Conservation (phyloP, 2,797 vertebrate species). For the Perodicticus potto region DNA sequence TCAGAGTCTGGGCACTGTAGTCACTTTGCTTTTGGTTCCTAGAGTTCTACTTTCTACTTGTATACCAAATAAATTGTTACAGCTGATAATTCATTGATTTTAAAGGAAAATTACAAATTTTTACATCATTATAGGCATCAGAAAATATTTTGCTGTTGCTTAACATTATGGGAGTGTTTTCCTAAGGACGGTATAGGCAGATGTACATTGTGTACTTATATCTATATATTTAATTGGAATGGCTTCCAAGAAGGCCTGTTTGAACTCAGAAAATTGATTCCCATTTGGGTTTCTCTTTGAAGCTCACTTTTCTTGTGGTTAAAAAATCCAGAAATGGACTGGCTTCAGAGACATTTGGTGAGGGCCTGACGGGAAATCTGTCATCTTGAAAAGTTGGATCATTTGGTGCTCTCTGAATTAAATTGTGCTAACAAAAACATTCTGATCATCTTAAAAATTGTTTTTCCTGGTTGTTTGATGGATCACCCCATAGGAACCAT, state of each 20-base stretch:
- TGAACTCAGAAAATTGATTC: background rate
- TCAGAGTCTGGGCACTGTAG: background rate
- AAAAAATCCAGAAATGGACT: background rate
- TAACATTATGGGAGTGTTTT: background rate
- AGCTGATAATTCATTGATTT: background rate
- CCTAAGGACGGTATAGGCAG: background rate
- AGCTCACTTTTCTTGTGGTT: background rate
- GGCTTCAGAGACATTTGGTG: background rate
- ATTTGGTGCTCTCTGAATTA: background rate
- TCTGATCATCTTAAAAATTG: background rate
- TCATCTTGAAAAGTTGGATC: background rate
- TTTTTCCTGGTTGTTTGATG: background rate
- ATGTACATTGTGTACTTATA: fast-evolving
- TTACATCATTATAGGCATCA: background rate
- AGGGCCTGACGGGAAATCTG: background rate
- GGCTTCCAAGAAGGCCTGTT: background rate
- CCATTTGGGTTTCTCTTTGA: background rate
- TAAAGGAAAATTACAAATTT: background rate
- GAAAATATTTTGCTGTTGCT: background rate
- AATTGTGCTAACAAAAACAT: background rate
- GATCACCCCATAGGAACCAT: background rate
- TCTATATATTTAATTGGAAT: background rate
- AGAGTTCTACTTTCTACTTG: background rate
- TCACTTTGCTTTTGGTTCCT: background rate
- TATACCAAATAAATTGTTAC: background rate